Conservation (phyloP, 2,113 vertebrate species). For the Austrofundulus limnaeus region DNA sequence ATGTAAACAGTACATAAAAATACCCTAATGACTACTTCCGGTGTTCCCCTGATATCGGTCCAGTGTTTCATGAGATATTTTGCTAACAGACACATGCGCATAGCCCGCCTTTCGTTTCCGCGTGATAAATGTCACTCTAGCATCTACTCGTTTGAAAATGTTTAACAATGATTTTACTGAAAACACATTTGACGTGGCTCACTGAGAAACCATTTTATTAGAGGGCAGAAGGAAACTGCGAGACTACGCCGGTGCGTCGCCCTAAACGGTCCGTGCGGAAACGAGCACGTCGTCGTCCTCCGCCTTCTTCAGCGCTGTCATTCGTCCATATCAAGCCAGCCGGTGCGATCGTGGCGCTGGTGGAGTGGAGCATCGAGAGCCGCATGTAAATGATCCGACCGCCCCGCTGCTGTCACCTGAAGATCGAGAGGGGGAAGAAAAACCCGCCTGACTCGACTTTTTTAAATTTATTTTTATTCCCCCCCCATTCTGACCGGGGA, state of each 20-base stretch:
- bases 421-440: conserved; percentile 19
- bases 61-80: too few species aligned
- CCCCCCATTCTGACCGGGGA: not conserved
- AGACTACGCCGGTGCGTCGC: conserved; percentile 44
- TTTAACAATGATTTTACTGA: not conserved
- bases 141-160: not conserved
- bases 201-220: not conserved
- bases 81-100: too few species aligned
- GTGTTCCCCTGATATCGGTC: too few species aligned
- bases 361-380: conserved; percentile 69
- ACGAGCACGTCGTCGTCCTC: conserved; percentile 63
- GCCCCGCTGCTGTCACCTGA: conserved; percentile 47
- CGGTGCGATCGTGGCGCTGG: conserved; percentile 74
- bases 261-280: conserved; percentile 72
- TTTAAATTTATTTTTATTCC: conserved; percentile 14
- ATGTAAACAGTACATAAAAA: too few species aligned
- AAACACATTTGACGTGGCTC: not conserved
- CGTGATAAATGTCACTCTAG: too few species aligned
- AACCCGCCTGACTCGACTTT: conserved; percentile 9
- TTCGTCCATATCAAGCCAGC: conserved; percentile 66
- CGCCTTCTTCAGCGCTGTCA: conserved; percentile 69
- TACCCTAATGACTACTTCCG: too few species aligned
- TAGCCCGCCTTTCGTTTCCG: too few species aligned
- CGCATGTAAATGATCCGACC: conserved; percentile 66
- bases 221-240: conserved; percentile 9